Conservation (phyloP, 2,888 invertebrate species). For the Mamestra brassicae region DNA sequence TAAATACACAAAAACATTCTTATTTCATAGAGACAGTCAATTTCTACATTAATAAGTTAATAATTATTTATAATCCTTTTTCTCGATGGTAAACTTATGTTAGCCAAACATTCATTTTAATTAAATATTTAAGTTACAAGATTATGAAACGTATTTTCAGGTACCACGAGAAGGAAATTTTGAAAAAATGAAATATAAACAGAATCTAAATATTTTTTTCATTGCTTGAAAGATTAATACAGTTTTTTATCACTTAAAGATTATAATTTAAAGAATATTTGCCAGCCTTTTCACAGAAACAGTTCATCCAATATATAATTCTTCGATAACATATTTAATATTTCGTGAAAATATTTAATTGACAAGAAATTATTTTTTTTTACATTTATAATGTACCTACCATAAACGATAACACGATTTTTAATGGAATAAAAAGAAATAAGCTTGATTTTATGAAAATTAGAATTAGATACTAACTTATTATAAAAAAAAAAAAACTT, state of each 20-base stretch:
- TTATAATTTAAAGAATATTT: constrained; percentile 39
- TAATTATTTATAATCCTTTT: constrained; percentile 66
- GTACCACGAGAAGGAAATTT: constrained; percentile 60
- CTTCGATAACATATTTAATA: constrained; percentile 49
- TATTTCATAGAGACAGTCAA: constrained; percentile 80
- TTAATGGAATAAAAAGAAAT: constrained; percentile 52
- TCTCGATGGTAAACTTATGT: constrained; percentile 88
- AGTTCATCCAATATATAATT: constrained; percentile 36
- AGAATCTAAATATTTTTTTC: constrained; percentile 4
- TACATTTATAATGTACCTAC: constrained; percentile 59
- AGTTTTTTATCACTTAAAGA: constrained; percentile 42
- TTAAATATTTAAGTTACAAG: constrained; percentile 38
- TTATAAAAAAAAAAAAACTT: too few species aligned
- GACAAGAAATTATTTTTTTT: constrained; percentile 69
- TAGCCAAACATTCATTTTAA: constrained; percentile 60
- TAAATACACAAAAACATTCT: constrained; percentile 81
- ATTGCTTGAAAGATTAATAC: constrained; percentile 31
- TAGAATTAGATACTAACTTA: too few species aligned
- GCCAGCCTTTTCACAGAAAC: constrained; percentile 76
- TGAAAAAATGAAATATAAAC: constrained; percentile 18
- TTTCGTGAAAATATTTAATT: constrained; percentile 68
- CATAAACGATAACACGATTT: constrained; percentile 58
- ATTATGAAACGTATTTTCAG: constrained; percentile 57
- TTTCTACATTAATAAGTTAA: constrained; percentile 74
- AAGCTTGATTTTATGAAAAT: constrained; percentile 65